A percentile compares a stretch with the other conserved stretches of the same genome.
phyloP scores from a whole-genome alignment of 2,888 invertebrate genomes.

The Scelioninae gen. 2 region DNA sequence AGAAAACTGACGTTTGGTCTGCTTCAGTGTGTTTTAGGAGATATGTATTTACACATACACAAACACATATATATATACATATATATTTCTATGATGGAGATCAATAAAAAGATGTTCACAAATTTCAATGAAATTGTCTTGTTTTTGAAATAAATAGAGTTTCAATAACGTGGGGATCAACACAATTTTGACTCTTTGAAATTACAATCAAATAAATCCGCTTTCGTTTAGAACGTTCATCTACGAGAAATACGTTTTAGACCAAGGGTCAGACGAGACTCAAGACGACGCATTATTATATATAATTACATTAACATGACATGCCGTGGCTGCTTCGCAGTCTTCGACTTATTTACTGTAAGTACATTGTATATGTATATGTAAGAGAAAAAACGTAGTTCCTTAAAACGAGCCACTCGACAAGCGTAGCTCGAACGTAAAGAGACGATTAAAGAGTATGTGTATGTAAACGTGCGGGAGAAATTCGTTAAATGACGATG shows the following conservation, averaged over 20 bases:
- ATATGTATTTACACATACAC: constrained; percentile 36
- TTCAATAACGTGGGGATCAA: constrained; percentile 21
- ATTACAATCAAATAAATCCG: constrained; percentile 12
- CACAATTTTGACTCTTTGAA: constrained; percentile 17
- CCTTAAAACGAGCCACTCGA: constrained; percentile 58
- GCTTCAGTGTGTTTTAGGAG: constrained; percentile 42
- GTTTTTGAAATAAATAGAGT: constrained; percentile 17
- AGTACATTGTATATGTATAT: constrained; percentile 59
- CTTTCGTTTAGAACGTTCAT: constrained; percentile 36
- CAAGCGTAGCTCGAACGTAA: constrained; percentile 52
- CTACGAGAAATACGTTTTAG: constrained; percentile 42
- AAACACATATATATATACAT: constrained; percentile 8
- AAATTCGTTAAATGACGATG: constrained; percentile 35
- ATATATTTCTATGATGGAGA: constrained; percentile 34
- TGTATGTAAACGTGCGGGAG: constrained; percentile 44
- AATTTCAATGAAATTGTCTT: constrained; percentile 43
- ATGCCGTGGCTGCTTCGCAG: constrained; percentile 51
- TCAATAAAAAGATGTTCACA: constrained; percentile 46
- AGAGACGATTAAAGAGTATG: constrained; percentile 48
- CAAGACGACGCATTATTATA: constrained; percentile 56
- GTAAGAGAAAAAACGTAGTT: constrained; percentile 57
- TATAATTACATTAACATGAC: constrained; percentile 53
- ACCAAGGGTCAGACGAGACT: constrained; percentile 54
- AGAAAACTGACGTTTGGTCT: constrained; percentile 59
- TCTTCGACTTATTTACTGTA: constrained; percentile 57